These are phyloP conservation scores for Yponomeuta plumbellus DNA, from an alignment of 2,888 invertebrate genomes.

Conservation along the genomic window DNA sequence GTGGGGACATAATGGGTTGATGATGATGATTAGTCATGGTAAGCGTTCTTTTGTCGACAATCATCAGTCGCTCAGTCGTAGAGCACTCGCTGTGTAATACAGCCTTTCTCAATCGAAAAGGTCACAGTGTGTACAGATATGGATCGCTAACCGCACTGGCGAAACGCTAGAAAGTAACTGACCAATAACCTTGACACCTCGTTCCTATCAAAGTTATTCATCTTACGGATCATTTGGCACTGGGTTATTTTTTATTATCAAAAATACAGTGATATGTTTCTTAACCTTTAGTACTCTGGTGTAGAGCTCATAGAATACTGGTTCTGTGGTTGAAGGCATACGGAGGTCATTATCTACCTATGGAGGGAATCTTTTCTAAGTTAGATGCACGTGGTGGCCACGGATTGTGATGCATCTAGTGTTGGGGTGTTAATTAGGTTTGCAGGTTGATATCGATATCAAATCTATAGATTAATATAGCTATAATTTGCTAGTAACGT, in stretches of 20 bases:
- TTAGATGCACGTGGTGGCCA: slow-evolving; percentile 2
- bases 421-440: background rate
- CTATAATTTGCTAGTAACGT: too few species aligned
- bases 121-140: slow-evolving; percentile 36
- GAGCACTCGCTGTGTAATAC: background rate
- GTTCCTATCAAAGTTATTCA: background rate
- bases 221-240: background rate
- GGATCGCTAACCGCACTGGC: slow-evolving; percentile 35
- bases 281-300: background rate
- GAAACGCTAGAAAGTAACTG: slow-evolving; percentile 37
- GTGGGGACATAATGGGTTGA: too few species aligned
- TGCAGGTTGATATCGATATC: slow-evolving; percentile 11
- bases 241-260: background rate
- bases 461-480: too few species aligned
- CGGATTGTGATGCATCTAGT: slow-evolving; percentile 4
- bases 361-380: slow-evolving; percentile 27
- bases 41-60: background rate
- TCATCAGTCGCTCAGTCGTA: background rate
- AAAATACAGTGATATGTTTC: background rate
- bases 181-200: background rate
- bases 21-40: too few species aligned
- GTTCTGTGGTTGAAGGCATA: slow-evolving; percentile 23
- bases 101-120: slow-evolving; percentile 33
- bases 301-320: background rate
- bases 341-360: slow-evolving; percentile 40